Conservation (phyloP, 2,888 invertebrate species). For the Amphipyra tragopoginis region DNA sequence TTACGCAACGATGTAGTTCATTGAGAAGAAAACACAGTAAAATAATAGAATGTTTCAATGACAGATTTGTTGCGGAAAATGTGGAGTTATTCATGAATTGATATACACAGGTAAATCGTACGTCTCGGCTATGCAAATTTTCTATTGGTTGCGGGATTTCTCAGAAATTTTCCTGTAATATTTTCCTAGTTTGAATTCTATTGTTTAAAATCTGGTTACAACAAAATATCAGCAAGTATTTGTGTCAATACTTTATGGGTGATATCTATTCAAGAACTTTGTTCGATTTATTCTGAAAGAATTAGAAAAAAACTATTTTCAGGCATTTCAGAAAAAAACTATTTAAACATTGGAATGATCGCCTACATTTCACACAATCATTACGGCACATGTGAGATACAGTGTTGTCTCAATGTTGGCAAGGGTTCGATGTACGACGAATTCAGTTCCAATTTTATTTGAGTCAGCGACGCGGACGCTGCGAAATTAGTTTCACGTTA, state of each 20-base stretch:
- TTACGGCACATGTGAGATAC: constrained; percentile 31
- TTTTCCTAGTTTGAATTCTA: no score
- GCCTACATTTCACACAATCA: constrained; percentile 19
- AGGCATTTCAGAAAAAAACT: background rate
- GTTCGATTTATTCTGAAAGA: background rate
- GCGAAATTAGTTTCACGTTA: constrained; percentile 36
- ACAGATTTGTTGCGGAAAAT: constrained; percentile 18
- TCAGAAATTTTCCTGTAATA: no score
- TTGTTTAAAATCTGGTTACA: no score
- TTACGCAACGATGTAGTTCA: constrained; percentile 36
- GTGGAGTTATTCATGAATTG: background rate
- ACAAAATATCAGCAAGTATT: no score
- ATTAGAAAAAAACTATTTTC: background rate
- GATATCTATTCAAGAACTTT: no score
- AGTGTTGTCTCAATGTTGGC: constrained; percentile 70
- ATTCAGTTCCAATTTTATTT: constrained; percentile 77
- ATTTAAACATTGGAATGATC: constrained; percentile 15
- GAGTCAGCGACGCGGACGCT: constrained; percentile 36
- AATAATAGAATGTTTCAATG: constrained; percentile 3
- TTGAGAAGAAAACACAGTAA: constrained; percentile 24
- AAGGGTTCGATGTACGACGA: constrained; percentile 64
- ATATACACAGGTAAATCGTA: constrained; percentile 15
- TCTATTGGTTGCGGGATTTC: no score
- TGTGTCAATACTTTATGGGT: no score
- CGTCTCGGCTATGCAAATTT: background rate